Evolutionary conservation across 2,113 vertebrate species (phyloP), one percentile per base, ranked within the genome.

Genomic region (Brachyhypopomus occidentalis): DNA sequence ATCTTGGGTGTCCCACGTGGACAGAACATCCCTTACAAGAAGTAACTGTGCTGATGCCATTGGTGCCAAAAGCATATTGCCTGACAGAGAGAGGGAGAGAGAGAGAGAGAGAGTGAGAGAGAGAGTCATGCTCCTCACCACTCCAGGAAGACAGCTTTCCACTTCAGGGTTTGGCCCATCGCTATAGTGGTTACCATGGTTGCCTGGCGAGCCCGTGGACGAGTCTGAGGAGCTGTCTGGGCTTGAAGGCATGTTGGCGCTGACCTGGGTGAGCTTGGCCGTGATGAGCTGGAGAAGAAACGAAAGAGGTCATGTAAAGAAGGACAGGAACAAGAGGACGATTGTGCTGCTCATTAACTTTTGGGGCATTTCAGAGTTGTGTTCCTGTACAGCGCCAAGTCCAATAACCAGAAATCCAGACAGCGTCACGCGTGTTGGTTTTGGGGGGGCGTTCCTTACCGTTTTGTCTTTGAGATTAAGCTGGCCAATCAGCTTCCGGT

Each of bases 171-270:
- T 99, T 74, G 97, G 98, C 30, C 98, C 97, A 86, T 99, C 98
- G 5, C 97, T 99, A 86, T 95, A 99, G 92, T 98, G 97, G 93
- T 98, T 98, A 83, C 97, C 97, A 34, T 99, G 98, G 92, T 99
- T 99, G 88, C 97, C 97, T 62, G 98, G 97, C 81, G 98, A 99
- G 66, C 98, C 98, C 86, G 98, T 99, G 87, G 98, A 99, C 78
- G 98, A 99, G 91, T 99, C 98, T 75, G 98, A 99, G 80, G 97
- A 98, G 89, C 97, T 99, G 92, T 99, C 98, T 84, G 98, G 98
- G 88, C 98, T 99, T 86, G 98, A 99, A 90, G 98, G 98, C 97
- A 99, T 99, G 91, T 99, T 99, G 91, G 97, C 95, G 92, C 97
- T 99, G 92, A 98, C 97, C 91, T 99, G 98, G 64, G 98, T 99